Base-by-base conservation (phyloP, 2,888 invertebrate species). In the Homarus gammarus region DNA sequence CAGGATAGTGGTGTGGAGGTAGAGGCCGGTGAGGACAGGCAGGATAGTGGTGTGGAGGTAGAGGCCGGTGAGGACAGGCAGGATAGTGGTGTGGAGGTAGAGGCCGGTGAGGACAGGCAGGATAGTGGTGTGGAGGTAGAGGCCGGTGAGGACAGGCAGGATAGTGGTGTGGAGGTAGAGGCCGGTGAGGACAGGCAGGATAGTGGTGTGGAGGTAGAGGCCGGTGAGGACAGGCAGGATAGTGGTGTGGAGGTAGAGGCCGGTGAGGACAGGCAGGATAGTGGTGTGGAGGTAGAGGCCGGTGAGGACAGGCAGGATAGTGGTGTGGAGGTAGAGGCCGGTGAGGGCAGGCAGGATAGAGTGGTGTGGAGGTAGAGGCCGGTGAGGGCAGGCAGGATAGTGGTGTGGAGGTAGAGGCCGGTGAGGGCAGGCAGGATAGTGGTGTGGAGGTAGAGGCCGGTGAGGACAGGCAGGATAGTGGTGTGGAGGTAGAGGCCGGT, bases 261-360 rank as follows among this genome's bases (percentile, higher is more conserved):
- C 56, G 40, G 51, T 51, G 56, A 18, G 18, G 18, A 22, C 56
- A 56, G 56, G 15, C 18, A 22, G 5, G 56, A 12, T 56, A 18
- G 56, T 51, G 79, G 38, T 44, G 51, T 40, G 61, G 51, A 51
- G 56, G 56, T 56, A 22, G 56, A 18, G 56, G 56, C 5, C 56
- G 3, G 44, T 44, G 44, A 40, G 31, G 75, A 77, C 38, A 73
- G 31, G 78, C 51, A 36, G 36, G 51, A 78, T 78, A 56, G 36
- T 61, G 61, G 61, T 44, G 77, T 44, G 31, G 79, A 51, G 27
- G 64, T 64, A 64, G 64, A n/a, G n/a, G n/a, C n/a, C n/a, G n/a
- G n/a, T n/a, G n/a, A n/a, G n/a, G n/a, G n/a, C n/a, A n/a, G n/a
- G n/a, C n/a, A n/a, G n/a, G n/a, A n/a, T n/a, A n/a, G n/a, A n/a